These are phyloP conservation scores for Mirza zaza DNA, from an alignment of 2,113 vertebrate genomes.

Conservation along the genomic window DNA sequence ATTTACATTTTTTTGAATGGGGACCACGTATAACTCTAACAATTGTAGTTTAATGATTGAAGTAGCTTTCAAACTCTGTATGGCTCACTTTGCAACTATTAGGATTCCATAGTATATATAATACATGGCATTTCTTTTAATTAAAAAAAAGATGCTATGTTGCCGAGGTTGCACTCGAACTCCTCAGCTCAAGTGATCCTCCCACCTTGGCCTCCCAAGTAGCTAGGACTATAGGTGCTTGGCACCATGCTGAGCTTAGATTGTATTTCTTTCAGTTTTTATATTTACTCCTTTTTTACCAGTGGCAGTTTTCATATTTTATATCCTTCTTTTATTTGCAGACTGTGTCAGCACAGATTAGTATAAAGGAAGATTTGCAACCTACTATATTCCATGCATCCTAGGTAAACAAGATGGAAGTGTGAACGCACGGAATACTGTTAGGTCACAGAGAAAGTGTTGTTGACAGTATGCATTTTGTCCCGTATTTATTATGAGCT, in stretches of 20 bases:
- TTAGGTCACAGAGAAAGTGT: background rate
- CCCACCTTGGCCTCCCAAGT: background rate
- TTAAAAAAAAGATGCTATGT: background rate
- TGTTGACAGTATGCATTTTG: background rate
- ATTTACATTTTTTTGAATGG: background rate
- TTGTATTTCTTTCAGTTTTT: background rate
- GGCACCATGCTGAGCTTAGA: background rate
- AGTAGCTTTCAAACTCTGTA: background rate
- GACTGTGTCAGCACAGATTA: constrained; percentile 3
- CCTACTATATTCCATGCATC: background rate
- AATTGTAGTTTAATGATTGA: constrained; percentile 7
- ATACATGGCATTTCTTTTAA: background rate
- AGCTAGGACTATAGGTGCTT: background rate
- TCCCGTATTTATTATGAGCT: background rate
- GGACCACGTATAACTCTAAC: background rate
- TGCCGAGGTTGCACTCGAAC: background rate
- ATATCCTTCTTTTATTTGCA: background rate
- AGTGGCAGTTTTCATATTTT: background rate
- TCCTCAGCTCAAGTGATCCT: background rate
- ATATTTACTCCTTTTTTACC: background rate
- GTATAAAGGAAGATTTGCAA: background rate
- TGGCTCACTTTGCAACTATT: background rate
- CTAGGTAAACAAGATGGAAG: background rate
- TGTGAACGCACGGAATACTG: background rate
- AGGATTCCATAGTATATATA: background rate